A percentile compares a stretch with the other conserved stretches of the same genome.
These are phyloP conservation scores for Notarius quadriscutis DNA, from an alignment of 2,113 vertebrate genomes.

Conservation along the genomic window DNA sequence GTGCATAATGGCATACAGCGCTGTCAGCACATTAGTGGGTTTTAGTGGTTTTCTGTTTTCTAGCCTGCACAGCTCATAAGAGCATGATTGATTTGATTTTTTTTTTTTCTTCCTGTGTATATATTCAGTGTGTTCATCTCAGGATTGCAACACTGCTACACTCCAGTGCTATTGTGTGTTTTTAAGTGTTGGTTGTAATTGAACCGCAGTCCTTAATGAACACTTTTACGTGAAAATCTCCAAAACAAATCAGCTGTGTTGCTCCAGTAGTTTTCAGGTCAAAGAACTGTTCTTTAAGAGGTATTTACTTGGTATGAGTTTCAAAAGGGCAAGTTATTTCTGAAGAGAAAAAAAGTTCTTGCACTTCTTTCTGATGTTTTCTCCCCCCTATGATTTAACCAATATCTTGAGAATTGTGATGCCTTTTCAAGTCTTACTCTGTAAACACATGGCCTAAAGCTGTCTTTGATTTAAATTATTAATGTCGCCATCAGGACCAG, in stretches of 20 bases:
- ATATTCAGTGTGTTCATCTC: conserved; percentile 29
- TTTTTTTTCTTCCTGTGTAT: conserved; percentile 14
- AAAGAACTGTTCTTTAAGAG: neutral
- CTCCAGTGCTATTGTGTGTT: conserved; percentile 7
- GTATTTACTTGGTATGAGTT: conserved; percentile 31
- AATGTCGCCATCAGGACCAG: conserved; percentile 21
- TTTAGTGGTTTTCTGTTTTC: conserved; percentile 39
- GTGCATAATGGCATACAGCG: neutral
- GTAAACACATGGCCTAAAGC: conserved; percentile 42
- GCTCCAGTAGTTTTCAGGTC: neutral
- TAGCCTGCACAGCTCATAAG: conserved; percentile 32
- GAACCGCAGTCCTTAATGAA: conserved; percentile 31
- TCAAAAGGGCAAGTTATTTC: conserved; percentile 33
- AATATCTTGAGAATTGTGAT: conserved; percentile 38
- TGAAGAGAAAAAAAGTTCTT: conserved; percentile 39
- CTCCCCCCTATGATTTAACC: neutral
- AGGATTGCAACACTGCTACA: conserved; percentile 8
- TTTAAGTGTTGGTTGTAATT: conserved; percentile 31
- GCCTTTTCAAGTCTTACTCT: conserved; percentile 46
- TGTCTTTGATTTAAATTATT: conserved; percentile 39
- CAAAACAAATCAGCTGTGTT: neutral
- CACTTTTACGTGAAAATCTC: neutral
- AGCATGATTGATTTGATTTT: conserved; percentile 28
- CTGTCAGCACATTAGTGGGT: conserved; percentile 24
- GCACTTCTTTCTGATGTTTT: conserved; percentile 25